Base-by-base conservation (phyloP, 1,140 invertebrate species). In the Drosophila willistoni region DNA sequence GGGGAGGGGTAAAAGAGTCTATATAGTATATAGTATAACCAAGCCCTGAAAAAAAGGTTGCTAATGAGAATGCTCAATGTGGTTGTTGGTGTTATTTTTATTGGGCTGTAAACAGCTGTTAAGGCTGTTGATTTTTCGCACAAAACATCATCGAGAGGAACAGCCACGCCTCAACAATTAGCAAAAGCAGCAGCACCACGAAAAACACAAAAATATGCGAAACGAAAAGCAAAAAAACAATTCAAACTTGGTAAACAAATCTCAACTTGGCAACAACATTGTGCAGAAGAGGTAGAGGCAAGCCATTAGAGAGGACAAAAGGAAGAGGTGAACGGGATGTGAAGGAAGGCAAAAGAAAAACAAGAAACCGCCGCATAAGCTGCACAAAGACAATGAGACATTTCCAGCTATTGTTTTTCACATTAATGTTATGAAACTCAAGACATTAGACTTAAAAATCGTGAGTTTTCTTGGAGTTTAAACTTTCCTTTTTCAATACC, bases 341-440 rank as follows among this genome's bases (percentile, higher is more conserved):
- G 14, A 13, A 29, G 29, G 29, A 29, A 29, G 29, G 29, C 29
- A 29, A 29, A 29, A 29, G 29, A 29, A 29, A 29, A 29, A 29
- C 29, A 34, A 12, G 14, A 33, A 12, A 33, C n/a, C 25, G 12
- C 10, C 7, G 10, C 14, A 34, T 60, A 68, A 61, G 67, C 64
- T 57, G 33, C 44, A 67, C 17, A 71, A 55, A 75, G 73, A 75
- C 72, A 82, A 79, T 87, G 77, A 85, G 83, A 60, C 73, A 89
- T 83, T 87, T 87, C 76, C 84, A 83, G 76, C 84, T 84, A 89
- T 86, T 86, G 83, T 86, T 76, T 73, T 64, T 41, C 34, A 14
- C 36, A 41, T 80, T 81, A 79, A 87, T 83, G 79, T 83, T 86
- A 86, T 87, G 82, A 85, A 85, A 85, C 82, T 76, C 68, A 81